These are phyloP conservation scores for Lysandra coridon DNA, from an alignment of 2,888 invertebrate species.

Conservation along the genomic window DNA sequence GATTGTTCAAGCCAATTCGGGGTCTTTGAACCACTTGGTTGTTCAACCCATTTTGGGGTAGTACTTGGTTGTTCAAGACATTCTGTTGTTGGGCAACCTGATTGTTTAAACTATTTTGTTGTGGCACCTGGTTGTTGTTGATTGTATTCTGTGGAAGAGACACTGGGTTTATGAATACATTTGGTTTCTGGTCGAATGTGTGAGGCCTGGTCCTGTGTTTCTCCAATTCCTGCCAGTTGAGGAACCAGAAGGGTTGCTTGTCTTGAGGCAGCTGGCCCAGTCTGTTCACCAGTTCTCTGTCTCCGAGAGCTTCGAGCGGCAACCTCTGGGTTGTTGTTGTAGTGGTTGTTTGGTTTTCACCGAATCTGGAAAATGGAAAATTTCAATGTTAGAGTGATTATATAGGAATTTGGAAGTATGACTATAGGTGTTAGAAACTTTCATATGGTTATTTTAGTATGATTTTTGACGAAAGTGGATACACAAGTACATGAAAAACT, in stretches of 20 bases:
- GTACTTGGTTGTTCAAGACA: background rate
- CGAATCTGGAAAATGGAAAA: conserved; percentile 50
- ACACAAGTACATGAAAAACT: no score
- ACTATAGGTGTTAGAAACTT: no score
- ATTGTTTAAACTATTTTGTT: background rate
- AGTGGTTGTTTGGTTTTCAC: conserved; percentile 39
- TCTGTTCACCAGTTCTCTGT: conserved; percentile 78
- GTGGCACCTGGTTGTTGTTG: background rate
- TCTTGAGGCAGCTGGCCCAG: conserved; percentile 81
- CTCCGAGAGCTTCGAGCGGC: conserved; percentile 84
- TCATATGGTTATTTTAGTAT: no score
- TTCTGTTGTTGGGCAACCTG: background rate
- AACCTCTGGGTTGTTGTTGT: conserved; percentile 62
- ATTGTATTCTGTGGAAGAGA: background rate
- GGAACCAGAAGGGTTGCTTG: conserved; percentile 84
- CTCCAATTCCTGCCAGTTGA: conserved; percentile 84
- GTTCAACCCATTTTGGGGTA: background rate
- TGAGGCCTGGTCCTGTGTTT: conserved; percentile 65
- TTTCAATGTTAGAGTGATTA: background rate
- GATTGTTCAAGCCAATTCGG: background rate
- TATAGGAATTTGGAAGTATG: background rate
- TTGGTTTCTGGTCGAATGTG: conserved; percentile 51
- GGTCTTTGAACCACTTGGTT: background rate
- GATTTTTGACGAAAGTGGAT: no score
- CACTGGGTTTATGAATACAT: conserved; percentile 47